A percentile compares a stretch with the other conserved stretches of the same genome.
These are phyloP conservation scores for Centroberyx gerrardi DNA, from an alignment of 2,797 vertebrate genomes.

Conservation along the genomic window DNA sequence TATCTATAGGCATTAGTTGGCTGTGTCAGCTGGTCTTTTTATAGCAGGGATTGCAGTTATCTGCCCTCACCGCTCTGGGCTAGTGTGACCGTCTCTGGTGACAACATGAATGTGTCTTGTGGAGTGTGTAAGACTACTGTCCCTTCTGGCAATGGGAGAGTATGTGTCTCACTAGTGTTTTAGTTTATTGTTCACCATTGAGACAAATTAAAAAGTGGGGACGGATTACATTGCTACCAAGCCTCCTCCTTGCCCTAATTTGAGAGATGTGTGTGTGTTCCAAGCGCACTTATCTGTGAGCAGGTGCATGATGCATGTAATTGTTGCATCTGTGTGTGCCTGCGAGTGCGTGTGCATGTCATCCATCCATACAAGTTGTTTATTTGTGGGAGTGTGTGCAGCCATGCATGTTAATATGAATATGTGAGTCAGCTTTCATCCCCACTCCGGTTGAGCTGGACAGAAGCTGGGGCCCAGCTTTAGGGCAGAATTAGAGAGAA, in stretches of 20 bases:
- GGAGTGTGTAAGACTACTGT: slow-evolving; percentile 25
- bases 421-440: slow-evolving; percentile 84
- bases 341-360: slow-evolving; percentile 9
- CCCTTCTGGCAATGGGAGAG: slow-evolving; percentile 4
- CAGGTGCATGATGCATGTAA: slow-evolving; percentile 33
- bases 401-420: slow-evolving; percentile 77
- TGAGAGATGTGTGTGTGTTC: neutral
- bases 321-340: slow-evolving; percentile 31
- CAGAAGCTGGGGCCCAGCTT: slow-evolving; percentile 70
- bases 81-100: slow-evolving; percentile 55
- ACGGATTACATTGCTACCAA: neutral
- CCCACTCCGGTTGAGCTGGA: slow-evolving; percentile 69
- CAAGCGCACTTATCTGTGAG: neutral
- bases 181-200: neutral
- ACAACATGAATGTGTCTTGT: slow-evolving; percentile 39
- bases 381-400: slow-evolving; percentile 75
- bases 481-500: slow-evolving; percentile 65
- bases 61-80: slow-evolving; percentile 60
- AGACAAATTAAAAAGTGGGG: neutral
- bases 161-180: slow-evolving; percentile 11
- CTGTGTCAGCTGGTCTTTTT: slow-evolving; percentile 76
- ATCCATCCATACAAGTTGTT: slow-evolving; percentile 48
- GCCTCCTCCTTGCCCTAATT: neutral
- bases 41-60: slow-evolving; percentile 70
- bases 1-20: slow-evolving; percentile 67